A percentile compares a stretch with the other conserved stretches of the same genome.
These are phyloP conservation scores for Pollicipes pollicipes DNA, from an alignment of 1,140 invertebrate species.

Conservation along the genomic window DNA sequence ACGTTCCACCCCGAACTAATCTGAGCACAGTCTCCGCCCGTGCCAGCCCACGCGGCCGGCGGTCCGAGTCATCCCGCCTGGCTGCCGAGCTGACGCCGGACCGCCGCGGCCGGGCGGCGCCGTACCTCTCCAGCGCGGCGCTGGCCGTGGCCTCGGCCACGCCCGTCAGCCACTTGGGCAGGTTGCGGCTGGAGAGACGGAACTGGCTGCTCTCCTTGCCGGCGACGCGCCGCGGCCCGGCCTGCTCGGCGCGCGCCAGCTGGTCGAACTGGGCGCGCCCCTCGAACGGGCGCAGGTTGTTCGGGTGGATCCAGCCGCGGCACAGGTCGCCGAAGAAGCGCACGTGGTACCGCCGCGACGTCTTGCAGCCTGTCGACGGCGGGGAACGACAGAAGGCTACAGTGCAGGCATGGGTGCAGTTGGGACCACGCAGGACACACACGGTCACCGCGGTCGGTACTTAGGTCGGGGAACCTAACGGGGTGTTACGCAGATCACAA, in stretches of 20 bases:
- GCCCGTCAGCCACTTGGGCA: not conserved
- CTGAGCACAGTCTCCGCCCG: no score
- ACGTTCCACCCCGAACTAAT: no score
- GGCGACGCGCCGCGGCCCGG: not conserved
- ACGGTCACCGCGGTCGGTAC: constrained; percentile 8
- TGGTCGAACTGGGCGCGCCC: constrained; percentile 43
- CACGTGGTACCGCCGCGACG: constrained; percentile 39
- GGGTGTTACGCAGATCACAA: no score
- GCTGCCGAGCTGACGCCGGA: no score
- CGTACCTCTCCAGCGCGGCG: not conserved
- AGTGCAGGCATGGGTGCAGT: not conserved
- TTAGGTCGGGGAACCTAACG: constrained; percentile 9
- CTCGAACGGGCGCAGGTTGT: constrained; percentile 44
- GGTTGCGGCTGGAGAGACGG: not conserved
- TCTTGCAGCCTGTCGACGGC: constrained; percentile 6
- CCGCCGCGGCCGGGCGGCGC: no score
- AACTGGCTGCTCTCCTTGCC: not conserved
- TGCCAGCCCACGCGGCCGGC: no score
- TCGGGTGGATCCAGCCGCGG: constrained; percentile 51
- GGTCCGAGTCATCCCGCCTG: no score
- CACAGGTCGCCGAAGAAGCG: constrained; percentile 72
- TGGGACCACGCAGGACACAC: not conserved
- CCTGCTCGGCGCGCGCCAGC: constrained; percentile 17
- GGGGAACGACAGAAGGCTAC: not conserved
- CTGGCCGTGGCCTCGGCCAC: not conserved